A percentile compares a stretch with the other conserved stretches of the same genome.
phyloP scores from a whole-genome alignment of 2,888 invertebrate genomes.

The Agrochola circellaris region DNA sequence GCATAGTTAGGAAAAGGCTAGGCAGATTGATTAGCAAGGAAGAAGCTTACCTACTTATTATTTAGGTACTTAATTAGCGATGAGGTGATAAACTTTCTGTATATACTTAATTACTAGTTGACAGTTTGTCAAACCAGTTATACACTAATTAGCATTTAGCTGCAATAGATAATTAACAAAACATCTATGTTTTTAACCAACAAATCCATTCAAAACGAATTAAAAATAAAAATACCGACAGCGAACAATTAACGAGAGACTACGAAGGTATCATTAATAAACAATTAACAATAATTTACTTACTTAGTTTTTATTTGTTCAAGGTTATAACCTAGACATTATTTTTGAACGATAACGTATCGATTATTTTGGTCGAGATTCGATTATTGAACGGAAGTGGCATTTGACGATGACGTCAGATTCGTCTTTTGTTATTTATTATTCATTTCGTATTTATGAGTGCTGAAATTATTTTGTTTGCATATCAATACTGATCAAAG shows the following conservation, averaged over 20 bases:
- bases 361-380: not conserved
- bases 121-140: not conserved
- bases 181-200: conserved; percentile 1
- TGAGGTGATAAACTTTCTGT: not conserved
- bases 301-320: conserved; percentile 44
- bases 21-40: not conserved
- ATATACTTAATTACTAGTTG: too few relatives aligned
- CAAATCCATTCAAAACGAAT: conserved; percentile 18
- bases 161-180: not conserved
- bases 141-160: not conserved
- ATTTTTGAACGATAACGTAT: conserved; percentile 36
- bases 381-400: conserved; percentile 32
- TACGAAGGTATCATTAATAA: conserved; percentile 45
- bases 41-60: not conserved
- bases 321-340: conserved; percentile 53
- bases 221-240: conserved; percentile 10
- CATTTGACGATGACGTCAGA: conserved; percentile 6
- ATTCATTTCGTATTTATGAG: not conserved
- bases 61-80: not conserved
- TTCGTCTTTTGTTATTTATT: not conserved
- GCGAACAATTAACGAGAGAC: conserved; percentile 1
- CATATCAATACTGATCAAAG: not conserved
- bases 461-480: not conserved
- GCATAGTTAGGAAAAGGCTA: not conserved
- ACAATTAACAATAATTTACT: conserved; percentile 34